Evolutionary conservation across 2,113 vertebrate species (phyloP).

Genomic region (Cyphomyrus plagiostoma): DNA sequence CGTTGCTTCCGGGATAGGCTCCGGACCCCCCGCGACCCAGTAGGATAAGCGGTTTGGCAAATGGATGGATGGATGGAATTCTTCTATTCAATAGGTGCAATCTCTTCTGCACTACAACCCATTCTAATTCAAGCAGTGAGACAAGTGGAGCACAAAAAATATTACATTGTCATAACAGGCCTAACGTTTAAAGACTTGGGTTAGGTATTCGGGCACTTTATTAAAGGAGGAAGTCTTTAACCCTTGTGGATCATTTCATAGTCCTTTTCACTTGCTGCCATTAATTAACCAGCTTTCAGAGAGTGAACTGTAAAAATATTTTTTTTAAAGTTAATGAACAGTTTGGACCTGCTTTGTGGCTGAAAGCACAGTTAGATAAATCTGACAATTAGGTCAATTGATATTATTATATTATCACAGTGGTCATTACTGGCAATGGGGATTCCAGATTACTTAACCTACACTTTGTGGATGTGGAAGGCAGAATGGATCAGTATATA

Average conservation of each 20-base stretch:
- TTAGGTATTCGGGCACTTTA: background rate
- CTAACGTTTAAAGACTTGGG: constrained; percentile 9
- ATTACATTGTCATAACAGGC: background rate
- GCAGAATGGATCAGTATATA: background rate
- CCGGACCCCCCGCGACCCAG: too few species aligned
- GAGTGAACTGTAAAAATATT: background rate
- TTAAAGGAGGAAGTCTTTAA: background rate
- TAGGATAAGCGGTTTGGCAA: too few species aligned
- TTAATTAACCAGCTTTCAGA: background rate
- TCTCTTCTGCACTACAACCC: constrained; percentile 1
- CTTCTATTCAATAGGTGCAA: background rate
- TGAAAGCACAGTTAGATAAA: background rate
- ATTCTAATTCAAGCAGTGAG: background rate
- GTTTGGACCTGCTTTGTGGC: background rate
- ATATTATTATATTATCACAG: too few species aligned
- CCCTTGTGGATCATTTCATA: too few species aligned
- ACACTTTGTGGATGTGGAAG: background rate
- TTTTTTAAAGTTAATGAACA: background rate
- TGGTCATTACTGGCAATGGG: background rate
- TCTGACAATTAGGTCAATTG: background rate
- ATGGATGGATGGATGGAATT: too few species aligned
- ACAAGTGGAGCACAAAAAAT: background rate
- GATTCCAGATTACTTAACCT: background rate
- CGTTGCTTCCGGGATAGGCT: too few species aligned
- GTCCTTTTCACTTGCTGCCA: background rate